These are phyloP conservation scores for Gracilinanus agilis DNA, from an alignment of 2,113 vertebrate species.

Conservation along the genomic window DNA sequence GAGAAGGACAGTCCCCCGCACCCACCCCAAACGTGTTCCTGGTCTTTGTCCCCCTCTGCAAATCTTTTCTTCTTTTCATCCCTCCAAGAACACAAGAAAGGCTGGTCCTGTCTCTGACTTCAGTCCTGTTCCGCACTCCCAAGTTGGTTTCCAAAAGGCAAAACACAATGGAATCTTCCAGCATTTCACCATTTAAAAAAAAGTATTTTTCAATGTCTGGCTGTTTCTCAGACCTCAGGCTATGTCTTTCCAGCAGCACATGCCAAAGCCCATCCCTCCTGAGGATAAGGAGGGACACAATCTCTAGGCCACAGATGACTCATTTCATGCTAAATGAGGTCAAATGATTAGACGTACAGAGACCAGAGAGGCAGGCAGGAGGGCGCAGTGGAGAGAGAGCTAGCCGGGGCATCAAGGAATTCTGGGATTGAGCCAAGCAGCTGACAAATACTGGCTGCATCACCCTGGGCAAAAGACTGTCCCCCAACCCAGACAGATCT, in stretches of 20 bases:
- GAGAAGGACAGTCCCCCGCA: too few relatives aligned
- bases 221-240: not conserved
- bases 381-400: not conserved
- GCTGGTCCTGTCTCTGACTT: not conserved
- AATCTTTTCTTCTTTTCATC: not conserved
- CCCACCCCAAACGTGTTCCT: too few relatives aligned
- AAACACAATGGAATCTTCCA: slow-evolving; percentile 59
- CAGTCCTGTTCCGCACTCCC: not conserved
- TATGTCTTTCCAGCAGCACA: not conserved
- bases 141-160: slow-evolving; percentile 13
- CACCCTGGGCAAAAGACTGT: not conserved
- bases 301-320: not conserved
- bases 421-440: not conserved
- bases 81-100: not conserved
- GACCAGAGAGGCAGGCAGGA: not conserved
- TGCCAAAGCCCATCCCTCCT: not conserved
- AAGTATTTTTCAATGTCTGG: not conserved
- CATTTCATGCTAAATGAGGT: not conserved
- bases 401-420: not conserved
- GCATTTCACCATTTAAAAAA: not conserved
- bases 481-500: not conserved
- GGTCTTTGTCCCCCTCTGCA: accelerated
- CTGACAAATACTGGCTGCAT: not conserved
- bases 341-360: not conserved
- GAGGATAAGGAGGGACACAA: not conserved